Conservation (phyloP, 2,113 vertebrate genomes). For the Perccottus glenii region DNA sequence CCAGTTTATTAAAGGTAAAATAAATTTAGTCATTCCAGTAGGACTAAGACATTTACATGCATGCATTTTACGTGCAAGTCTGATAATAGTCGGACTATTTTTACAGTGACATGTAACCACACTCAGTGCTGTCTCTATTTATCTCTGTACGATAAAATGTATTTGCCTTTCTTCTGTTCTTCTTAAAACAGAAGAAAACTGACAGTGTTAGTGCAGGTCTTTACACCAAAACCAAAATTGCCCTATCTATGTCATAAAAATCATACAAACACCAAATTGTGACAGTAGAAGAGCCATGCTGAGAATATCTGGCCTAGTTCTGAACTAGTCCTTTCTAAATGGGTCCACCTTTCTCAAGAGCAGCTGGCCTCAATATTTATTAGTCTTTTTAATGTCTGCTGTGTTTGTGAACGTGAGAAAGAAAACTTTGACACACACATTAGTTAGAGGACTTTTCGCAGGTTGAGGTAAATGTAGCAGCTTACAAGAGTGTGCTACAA, state of each 20-base stretch:
- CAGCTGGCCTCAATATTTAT: slow-evolving; percentile 54
- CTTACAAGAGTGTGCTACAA: slow-evolving; percentile 18
- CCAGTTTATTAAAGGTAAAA: too few species aligned
- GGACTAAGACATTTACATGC: too few species aligned
- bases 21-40: too few species aligned
- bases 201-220: too few species aligned
- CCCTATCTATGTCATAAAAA: slow-evolving; percentile 32
- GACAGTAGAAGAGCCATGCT: slow-evolving; percentile 26
- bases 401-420: slow-evolving; percentile 27
- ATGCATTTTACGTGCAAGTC: too few species aligned
- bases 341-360: slow-evolving; percentile 45
- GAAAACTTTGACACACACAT: slow-evolving; percentile 47
- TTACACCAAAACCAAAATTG: slow-evolving; percentile 3
- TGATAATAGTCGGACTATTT: too few species aligned
- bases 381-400: slow-evolving; percentile 39
- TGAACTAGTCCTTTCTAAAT: slow-evolving; percentile 43
- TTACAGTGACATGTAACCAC: too few species aligned
- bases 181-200: too few species aligned
- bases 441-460: neutral
- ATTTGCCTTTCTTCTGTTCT: too few species aligned
- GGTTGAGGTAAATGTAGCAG: slow-evolving; percentile 41
- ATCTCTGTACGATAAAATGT: too few species aligned
- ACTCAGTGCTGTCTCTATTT: too few species aligned
- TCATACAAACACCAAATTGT: slow-evolving; percentile 30
- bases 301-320: slow-evolving; percentile 63